Evolutionary conservation across 2,113 vertebrate species (phyloP), one percentile per base, ranked within the genome.

Genomic region (Cisticola juncidis): DNA sequence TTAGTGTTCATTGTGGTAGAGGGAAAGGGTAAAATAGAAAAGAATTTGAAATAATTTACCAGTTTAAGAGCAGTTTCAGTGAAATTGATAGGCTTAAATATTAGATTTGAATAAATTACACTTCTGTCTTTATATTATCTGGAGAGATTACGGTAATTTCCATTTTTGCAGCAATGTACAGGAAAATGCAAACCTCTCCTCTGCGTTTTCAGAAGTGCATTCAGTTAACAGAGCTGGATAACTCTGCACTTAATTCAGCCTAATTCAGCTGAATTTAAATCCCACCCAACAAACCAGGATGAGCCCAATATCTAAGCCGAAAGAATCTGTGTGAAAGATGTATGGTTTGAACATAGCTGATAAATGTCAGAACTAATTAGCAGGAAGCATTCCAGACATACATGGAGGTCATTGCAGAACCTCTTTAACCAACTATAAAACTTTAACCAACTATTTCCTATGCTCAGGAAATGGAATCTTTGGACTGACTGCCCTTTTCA

Each of bases 171-270:
- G 18, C 15, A 60, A 18, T 1, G 26, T 50, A 12, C 7, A 69
- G 18, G 18, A 11, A 33, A 38, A 65, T 0, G 1, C 8, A n/a
- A 7, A 28, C 4, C 12, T 35, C 28, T 62, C 9, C 33, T 47
- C 36, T 47, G 20, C 0, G 0, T 35, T 35, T 66, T 16, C 33
- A 53, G n/a, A 81, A 61, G 15, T 1, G 0, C 12, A 85, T 81
- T 69, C 23, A 78, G 8, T 61, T 85, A 74, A 18, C 14, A 42
- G 6, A 70, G 2, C 33, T 73, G 40, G 18, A 54, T 51, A 70
- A 42, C 24, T 61, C 28, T 17, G 13, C 14, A 88, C 3, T 14
- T 56, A 81, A 57, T 28, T 76, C 45, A 31, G 23, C 29, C 56
- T 42, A 58, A 85, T 61, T 35, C 14, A 58, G 5, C 11, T 62